These are phyloP conservation scores for Chiridota heheva DNA, from an alignment of 35 echinoderm and acorn worm genomes.

Conservation along the genomic window DNA sequence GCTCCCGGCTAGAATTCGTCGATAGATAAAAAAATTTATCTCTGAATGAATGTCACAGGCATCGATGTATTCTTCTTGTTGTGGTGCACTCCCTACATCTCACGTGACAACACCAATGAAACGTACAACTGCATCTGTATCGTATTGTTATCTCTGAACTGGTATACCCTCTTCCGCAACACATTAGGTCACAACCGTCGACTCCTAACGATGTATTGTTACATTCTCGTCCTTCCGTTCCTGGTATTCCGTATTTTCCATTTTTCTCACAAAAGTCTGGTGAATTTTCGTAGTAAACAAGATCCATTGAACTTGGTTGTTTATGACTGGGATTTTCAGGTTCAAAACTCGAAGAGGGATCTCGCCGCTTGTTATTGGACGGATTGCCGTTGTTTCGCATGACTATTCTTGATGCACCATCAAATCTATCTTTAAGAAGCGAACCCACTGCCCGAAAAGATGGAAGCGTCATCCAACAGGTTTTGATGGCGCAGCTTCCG, in stretches of 20 bases:
- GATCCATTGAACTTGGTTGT: constrained; percentile 62
- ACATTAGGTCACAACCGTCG: constrained; percentile 96
- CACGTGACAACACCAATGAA: constrained; percentile 97
- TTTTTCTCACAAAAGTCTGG: constrained; percentile 90
- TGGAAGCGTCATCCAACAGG: constrained; percentile 95
- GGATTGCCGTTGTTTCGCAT: constrained; percentile 79
- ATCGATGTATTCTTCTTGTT: constrained; percentile 66
- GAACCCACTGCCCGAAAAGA: constrained; percentile 76
- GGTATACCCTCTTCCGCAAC: constrained; percentile 73
- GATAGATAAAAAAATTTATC: too few species aligned
- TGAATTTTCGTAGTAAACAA: constrained; percentile 94
- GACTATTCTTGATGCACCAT: constrained; percentile 80
- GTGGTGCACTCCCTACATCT: constrained; percentile 83
- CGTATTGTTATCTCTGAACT: constrained; percentile 48
- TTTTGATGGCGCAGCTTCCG: constrained; percentile 85
- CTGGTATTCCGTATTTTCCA: constrained; percentile 52
- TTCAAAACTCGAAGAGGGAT: constrained; percentile 57
- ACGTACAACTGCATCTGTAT: constrained; percentile 95
- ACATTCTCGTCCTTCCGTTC: constrained; percentile 77
- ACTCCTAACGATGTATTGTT: constrained; percentile 93
- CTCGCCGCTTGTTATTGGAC: constrained; percentile 16
- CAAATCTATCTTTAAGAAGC: constrained; percentile 87
- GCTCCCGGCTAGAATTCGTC: too few species aligned
- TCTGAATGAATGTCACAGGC: too few species aligned
- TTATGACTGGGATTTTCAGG: constrained; percentile 84